A percentile compares a stretch with the other conserved stretches of the same genome.
Evolutionary conservation across 2,888 invertebrate genomes (phyloP).

Genomic region (Metellina segmentata): DNA sequence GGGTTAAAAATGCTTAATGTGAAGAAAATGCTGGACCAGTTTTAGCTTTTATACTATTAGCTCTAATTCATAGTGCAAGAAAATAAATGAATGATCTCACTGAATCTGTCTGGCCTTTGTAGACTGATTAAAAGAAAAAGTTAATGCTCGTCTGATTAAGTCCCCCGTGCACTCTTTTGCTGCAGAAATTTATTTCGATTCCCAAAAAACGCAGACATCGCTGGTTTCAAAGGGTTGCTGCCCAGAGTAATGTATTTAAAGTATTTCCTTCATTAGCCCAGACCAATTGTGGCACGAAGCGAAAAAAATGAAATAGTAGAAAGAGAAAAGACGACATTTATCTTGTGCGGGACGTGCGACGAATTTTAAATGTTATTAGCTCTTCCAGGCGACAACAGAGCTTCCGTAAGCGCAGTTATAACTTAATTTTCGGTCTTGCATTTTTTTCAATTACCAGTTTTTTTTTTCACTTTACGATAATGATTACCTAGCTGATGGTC

Average conservation of each 20-base stretch:
- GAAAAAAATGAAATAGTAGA: constrained; percentile 29
- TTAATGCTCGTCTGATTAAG: background rate
- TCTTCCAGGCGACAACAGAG: constrained; percentile 65
- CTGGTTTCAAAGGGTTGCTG: constrained; percentile 66
- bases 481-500: constrained; percentile 65
- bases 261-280: constrained; percentile 54
- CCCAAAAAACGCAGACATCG: background rate
- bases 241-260: constrained; percentile 60
- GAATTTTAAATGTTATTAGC: constrained; percentile 75
- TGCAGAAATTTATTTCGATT: constrained; percentile 25
- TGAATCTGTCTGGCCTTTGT: background rate
- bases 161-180: background rate
- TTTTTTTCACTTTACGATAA: constrained; percentile 57
- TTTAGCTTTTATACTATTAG: background rate
- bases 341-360: constrained; percentile 66
- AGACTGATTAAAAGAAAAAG: background rate
- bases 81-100: background rate
- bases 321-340: constrained; percentile 68
- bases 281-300: constrained; percentile 33
- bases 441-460: constrained; percentile 30
- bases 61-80: background rate
- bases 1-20: background rate
- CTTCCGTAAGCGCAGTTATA: constrained; percentile 72
- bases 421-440: constrained; percentile 64
- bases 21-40: background rate